Evolutionary conservation across 2,797 vertebrate species (phyloP), one percentile per base, ranked within the genome.

Genomic region (Mormyrus hasselquistii): DNA sequence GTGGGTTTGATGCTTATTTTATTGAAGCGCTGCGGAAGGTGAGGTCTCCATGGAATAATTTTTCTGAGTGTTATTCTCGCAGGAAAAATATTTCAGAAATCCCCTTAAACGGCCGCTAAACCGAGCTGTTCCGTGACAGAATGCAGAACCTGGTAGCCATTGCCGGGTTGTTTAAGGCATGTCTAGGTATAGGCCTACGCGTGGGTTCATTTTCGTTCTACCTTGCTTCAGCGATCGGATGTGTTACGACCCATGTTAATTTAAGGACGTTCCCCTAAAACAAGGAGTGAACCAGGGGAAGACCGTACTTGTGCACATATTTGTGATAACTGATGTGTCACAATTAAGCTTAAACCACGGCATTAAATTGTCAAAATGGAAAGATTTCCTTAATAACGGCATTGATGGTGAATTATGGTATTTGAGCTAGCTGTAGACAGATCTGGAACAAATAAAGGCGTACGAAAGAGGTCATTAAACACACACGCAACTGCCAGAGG

Each of bases 11-110:
- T 97, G 95, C 94, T 96, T 97, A 95, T 96, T 96, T 98, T 98
- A 99, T 99, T 99, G 97, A 97, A 98, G 97, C 97, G 96, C 97
- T 97, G 96, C 94, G 95, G 98, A 97, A 98, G 98, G 98, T 98
- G 97, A 99, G 94, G 96, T 97, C 97, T 97, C 97, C 79, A 95
- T 92, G 96, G 97, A 98, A 97, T 94, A 94, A 95, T 95, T 95
- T 96, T 93, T 93, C 93, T 94, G 95, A 65, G 94, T 95, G 96
- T 95, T 95, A 95, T 95, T 97, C 96, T 96, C 96, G 93, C 94
- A 93, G 95, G 95, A 96, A 95, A 95, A 76, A 95, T 95, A 95
- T 96, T 96, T 95, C 95, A 95, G 95, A 97, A 95, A 97, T 96
- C 96, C 96, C 96, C 94, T 96, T 95, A 76, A 89, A 95, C 95